Evolutionary conservation across 2,797 vertebrate species (phyloP).

Genomic region (Schizopygopsis pylzovi): DNA sequence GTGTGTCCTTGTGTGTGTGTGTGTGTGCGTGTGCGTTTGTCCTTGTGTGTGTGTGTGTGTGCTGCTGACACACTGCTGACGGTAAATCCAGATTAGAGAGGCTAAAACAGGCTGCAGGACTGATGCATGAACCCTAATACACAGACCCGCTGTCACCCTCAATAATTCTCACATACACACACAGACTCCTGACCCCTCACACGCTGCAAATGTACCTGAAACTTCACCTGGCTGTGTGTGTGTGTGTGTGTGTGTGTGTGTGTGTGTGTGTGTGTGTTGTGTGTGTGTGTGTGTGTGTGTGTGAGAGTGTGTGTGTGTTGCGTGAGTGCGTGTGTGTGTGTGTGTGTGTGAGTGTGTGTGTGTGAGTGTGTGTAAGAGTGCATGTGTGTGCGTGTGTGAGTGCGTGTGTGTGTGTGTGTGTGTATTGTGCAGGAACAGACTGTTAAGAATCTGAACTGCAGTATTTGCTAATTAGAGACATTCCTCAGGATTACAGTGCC

Average conservation of each 20-base stretch:
- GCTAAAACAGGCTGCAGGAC: constrained; percentile 82
- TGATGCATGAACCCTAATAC: constrained; percentile 80
- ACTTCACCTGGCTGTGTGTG: neutral
- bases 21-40: constrained; percentile 59
- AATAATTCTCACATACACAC: constrained; percentile 82
- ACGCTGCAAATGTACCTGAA: neutral
- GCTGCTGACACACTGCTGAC: constrained; percentile 80
- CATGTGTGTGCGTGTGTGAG: constrained; percentile 3
- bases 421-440: constrained; percentile 47
- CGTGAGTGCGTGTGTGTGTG: constrained; percentile 12
- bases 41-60: constrained; percentile 47
- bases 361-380: neutral
- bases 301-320: constrained; percentile 16
- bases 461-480: constrained; percentile 79
- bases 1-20: constrained; percentile 7
- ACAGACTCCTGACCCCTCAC: neutral
- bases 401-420: constrained; percentile 42
- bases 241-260: too few species aligned
- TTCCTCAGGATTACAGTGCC: constrained; percentile 82
- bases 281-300: neutral
- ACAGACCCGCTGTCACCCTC: constrained; percentile 80
- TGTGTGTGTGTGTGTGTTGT: constrained; percentile 6
- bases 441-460: constrained; percentile 65
- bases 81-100: constrained; percentile 84
- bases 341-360: neutral